Conservation (phyloP, 1,140 invertebrate genomes). For the Drosophila biarmipes region DNA sequence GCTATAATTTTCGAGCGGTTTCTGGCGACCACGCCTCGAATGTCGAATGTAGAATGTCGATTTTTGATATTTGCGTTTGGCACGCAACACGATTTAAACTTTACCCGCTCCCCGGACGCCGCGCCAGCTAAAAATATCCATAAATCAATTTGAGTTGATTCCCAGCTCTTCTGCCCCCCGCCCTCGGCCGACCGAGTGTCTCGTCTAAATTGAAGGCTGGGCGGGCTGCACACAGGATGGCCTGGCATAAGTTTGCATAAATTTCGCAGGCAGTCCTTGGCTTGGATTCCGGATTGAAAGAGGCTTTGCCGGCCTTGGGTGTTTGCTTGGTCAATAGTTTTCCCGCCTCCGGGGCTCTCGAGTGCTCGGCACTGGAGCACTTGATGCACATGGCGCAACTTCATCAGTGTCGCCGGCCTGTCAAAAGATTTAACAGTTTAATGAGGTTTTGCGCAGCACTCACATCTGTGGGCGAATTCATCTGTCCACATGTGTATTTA, state of each 20-base stretch:
- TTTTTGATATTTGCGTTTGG: constrained; percentile 82
- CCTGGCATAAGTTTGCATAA: constrained; percentile 75
- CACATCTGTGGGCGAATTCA: constrained; percentile 50
- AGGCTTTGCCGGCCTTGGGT: constrained; percentile 28
- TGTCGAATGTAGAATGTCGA: constrained; percentile 77
- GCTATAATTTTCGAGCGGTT: constrained; percentile 81
- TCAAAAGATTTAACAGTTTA: constrained; percentile 82
- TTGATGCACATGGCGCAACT: constrained; percentile 53
- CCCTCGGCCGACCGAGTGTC: constrained; percentile 44
- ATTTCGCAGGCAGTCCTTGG: constrained; percentile 70
- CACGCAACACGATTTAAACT: constrained; percentile 80
- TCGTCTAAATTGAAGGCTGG: constrained; percentile 66
- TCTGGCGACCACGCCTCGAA: constrained; percentile 72
- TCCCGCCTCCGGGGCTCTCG: neutral
- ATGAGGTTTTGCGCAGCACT: constrained; percentile 71
- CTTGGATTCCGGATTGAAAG: constrained; percentile 46
- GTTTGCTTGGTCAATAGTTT: constrained; percentile 78
- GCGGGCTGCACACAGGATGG: constrained; percentile 7
- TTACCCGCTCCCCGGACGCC: constrained; percentile 23
- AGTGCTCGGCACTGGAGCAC: constrained; percentile 38
- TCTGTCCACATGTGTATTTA: constrained; percentile 71
- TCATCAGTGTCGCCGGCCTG: constrained; percentile 39
- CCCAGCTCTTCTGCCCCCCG: constrained; percentile 25
- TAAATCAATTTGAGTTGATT: constrained; percentile 81
- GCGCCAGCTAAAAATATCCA: constrained; percentile 72